Percentiles rank a stretch among this genome's conserved stretches.
phyloP scores from a whole-genome alignment of 2,113 vertebrate species.

The Chaetodon trifascialis region DNA sequence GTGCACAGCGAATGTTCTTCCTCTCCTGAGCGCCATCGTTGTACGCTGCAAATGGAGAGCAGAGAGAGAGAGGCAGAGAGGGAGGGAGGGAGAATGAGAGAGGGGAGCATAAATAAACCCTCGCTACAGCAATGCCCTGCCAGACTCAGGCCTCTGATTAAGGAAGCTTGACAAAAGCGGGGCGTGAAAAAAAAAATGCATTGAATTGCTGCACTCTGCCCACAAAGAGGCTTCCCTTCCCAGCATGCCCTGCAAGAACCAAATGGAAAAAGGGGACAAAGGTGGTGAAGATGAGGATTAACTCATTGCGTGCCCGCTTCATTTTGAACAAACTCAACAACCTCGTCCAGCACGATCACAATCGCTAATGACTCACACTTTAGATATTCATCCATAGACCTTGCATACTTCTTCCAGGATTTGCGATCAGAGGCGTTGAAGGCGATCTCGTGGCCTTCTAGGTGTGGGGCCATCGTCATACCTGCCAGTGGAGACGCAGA shows the following conservation, averaged over 20 bases:
- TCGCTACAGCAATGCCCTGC: slow-evolving; percentile 70
- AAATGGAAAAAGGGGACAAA: slow-evolving; percentile 71
- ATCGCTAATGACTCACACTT: slow-evolving; percentile 85
- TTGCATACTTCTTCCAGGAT: slow-evolving; percentile 91
- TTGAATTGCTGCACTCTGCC: slow-evolving; percentile 75
- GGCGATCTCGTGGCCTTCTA: slow-evolving; percentile 88
- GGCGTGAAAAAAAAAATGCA: slow-evolving; percentile 62
- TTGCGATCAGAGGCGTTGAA: slow-evolving; percentile 90
- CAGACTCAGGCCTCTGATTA: slow-evolving; percentile 79
- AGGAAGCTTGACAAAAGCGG: slow-evolving; percentile 81
- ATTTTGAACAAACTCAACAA: slow-evolving; percentile 43
- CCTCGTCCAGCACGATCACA: not conserved
- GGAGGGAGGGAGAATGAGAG: slow-evolving; percentile 43
- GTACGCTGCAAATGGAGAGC: slow-evolving; percentile 86
- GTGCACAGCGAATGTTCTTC: slow-evolving; percentile 90
- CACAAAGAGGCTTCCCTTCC: slow-evolving; percentile 84
- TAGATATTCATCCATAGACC: slow-evolving; percentile 90
- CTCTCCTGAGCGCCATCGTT: slow-evolving; percentile 92
- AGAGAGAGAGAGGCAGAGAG: slow-evolving; percentile 30
- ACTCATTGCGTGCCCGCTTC: slow-evolving; percentile 55
- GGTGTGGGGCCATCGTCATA: slow-evolving; percentile 93
- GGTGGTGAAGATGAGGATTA: slow-evolving; percentile 65
- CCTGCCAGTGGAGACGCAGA: slow-evolving; percentile 86
- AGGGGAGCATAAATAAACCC: slow-evolving; percentile 82
- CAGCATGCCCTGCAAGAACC: slow-evolving; percentile 79